Percentiles rank a stretch among this genome's conserved stretches.
These are phyloP conservation scores for Torymus auratus DNA, from an alignment of 2,888 invertebrate species.

Conservation along the genomic window DNA sequence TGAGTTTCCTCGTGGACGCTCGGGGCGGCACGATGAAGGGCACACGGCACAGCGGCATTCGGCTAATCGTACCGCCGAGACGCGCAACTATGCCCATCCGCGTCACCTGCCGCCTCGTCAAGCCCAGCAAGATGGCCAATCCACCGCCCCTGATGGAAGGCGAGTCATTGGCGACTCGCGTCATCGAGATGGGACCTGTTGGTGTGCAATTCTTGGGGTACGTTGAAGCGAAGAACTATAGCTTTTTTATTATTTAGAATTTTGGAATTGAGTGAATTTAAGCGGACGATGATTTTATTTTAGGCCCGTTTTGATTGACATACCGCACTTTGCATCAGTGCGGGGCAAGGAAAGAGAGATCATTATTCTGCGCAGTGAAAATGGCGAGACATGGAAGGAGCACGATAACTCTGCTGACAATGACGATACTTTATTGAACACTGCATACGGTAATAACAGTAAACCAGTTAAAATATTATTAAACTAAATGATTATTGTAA, in stretches of 20 bases:
- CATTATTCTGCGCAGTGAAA: conserved; percentile 95
- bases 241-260: no score
- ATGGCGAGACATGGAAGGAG: conserved; percentile 99
- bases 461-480: no score
- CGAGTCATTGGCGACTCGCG: conserved; percentile 95
- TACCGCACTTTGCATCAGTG: conserved; percentile 97
- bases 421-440: conserved; percentile 80
- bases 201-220: conserved; percentile 98
- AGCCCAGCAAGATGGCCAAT: conserved; percentile 86
- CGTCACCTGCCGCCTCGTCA: conserved; percentile 95
- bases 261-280: no score
- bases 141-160: conserved; percentile 99
- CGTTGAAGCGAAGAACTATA: conserved; percentile 64
- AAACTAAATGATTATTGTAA: conserved; percentile 7
- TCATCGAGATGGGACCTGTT: conserved; percentile 96
- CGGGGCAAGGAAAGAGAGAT: conserved; percentile 97
- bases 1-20: conserved; percentile 99
- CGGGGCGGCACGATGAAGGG: conserved; percentile 99
- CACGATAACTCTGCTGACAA: conserved; percentile 84
- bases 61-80: conserved; percentile 97
- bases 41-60: conserved; percentile 97
- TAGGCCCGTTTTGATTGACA: conserved; percentile 95
- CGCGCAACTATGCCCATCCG: conserved; percentile 97
- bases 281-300: conserved; percentile 38
- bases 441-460: conserved; percentile 81